Base-by-base conservation (phyloP, 2,113 vertebrate species). In the Centrocercus urophasianus region DNA sequence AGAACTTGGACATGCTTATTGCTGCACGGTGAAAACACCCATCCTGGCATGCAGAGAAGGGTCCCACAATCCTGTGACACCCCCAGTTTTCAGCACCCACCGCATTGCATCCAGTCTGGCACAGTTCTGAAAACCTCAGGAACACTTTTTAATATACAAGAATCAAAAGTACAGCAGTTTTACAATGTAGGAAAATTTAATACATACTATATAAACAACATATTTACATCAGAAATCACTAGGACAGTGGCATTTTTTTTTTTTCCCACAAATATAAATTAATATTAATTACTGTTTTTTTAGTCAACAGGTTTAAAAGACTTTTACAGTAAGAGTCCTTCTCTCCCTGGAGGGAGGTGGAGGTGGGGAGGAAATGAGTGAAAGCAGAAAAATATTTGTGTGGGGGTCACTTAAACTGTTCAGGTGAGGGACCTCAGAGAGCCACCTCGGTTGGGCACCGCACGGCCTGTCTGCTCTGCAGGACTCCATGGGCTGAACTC, bases 131-230 rank as follows among this genome's bases (percentile, higher is more conserved):
- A 98, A 98, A 97, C 93, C 95, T 97, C 93, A 96, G 96, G 84
- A 93, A 97, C 96, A 95, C 96, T 92, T 97, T 97, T 97, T 98
- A 98, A 97, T 97, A 93, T 97, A 97, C 95, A 98, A 98, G 97
- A 97, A 96, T 97, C 96, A 95, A 97, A 97, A 98, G 97, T 96
- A 98, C 97, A 97, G 96, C 96, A 96, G 97, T 98, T 98, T 97
- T 98, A 98, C 98, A 98, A 98, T 98, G 99, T 99, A 99, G 99
- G 98, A 99, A 99, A 99, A 98, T 99, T 99, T 99, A 99, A 99
- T 99, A 99, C 98, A 99, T 99, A 98, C 97, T 99, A 98, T 99
- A 99, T 98, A 99, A 99, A 99, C 98, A 98, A 98, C 98, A 98
- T 99, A 99, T 99, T 98, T 99, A 99, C 99, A 99, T 98, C 98